Base-by-base conservation (phyloP, 2,888 invertebrate species). In the Thereva unica region DNA sequence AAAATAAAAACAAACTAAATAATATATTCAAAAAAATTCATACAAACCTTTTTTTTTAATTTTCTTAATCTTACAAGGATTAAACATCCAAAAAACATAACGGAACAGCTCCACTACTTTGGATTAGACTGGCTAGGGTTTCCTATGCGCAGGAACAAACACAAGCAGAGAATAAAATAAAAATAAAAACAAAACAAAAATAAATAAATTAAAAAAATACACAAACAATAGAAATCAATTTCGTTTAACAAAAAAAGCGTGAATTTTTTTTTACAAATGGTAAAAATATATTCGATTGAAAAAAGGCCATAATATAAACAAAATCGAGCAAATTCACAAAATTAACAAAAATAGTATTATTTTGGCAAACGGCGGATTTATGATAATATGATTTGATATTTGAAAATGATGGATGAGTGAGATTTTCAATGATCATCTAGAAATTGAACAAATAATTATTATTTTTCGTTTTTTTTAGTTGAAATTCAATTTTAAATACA, bases 81-180 rank as follows among this genome's bases (percentile, higher is more conserved):
- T 45, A 45, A 64, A 47, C 64, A 47, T 47, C 55, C 45, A 53
- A 23, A 63, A 74, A 73, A 74, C 69, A 68, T 68, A 73, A 72
- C 56, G 73, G 67, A 64, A 70, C 49, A 71, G 72, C 71, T 74
- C 71, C 61, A 74, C 77, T 80, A 79, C 74, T 78, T 78, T 74
- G 74, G 73, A 76, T 79, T 80, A 79, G 78, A 77, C 75, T 80
- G 77, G 78, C 76, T 80, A 78, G 78, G 79, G 74, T 78, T 80
- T 73, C 80, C 78, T 78, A 81, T 59, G 71, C 68, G 65, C 61
- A 63, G 66, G 70, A 73, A 71, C 68, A 74, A 73, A 74, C 71
- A 72, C 72, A 73, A 73, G 72, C 73, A 73, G 71, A 73, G 71
- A 75, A 75, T 74, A 71, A 66, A 69, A 71, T 52, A 66, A 68